Base-by-base conservation (phyloP, 2,888 invertebrate species). In the Ochropacha duplaris region DNA sequence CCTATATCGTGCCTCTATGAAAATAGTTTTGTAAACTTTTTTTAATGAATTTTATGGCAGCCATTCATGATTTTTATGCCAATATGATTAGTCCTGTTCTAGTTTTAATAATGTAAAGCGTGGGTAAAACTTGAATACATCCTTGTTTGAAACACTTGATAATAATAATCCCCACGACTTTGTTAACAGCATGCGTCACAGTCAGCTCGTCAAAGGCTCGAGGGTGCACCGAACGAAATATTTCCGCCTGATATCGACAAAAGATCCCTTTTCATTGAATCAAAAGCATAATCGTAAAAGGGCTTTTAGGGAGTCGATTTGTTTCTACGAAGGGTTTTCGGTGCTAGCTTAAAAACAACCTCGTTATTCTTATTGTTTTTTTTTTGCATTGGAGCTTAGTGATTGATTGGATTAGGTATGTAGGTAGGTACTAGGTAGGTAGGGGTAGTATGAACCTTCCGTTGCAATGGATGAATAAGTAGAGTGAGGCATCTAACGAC, bases 261-360 rank as follows among this genome's bases (percentile, higher is more conserved):
- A 84, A 81, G 82, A 81, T 80, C 81, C 80, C 83, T 80, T 85
- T 82, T 84, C 81, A 86, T 84, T 84, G 79, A 88, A 86, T 86
- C 80, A 83, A 81, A 84, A 82, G 84, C 79, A 82, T 83, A 86
- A 84, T 84, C 79, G 82, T 81, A 82, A 85, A 85, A 79, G 81
- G 78, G 76, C 80, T 82, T 81, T 82, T 78, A 79, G 79, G 77
- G 75, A 81, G 77, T 76, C 78, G 78, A 86, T 71, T 31, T 31
- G 31, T 31, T 31, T 31, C 31, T 31, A 71, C 70, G 73, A 80
- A 76, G 73, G 73, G 71, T 71, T 71, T 74, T 76, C 71, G 70
- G 72, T 74, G 71, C 71, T 67, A 68, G 57, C 9, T 57, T 58
- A 58, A 51, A 57, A 50, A 24, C 16, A 26, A 66, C 69, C 67